Conservation (phyloP, 2,797 vertebrate genomes). For the Sternotherus odoratus region DNA sequence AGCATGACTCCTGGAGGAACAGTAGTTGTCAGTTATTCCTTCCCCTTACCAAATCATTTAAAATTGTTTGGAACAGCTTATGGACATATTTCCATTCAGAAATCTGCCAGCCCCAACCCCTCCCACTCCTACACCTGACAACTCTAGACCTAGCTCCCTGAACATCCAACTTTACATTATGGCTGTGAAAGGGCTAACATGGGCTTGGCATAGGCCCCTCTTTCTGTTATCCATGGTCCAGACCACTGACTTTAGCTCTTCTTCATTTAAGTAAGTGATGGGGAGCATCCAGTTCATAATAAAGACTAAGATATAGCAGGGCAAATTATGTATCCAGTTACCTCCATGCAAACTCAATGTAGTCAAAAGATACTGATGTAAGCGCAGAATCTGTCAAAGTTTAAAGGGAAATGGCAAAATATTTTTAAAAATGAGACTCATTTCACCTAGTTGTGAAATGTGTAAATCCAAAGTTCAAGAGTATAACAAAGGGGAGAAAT, state of each 20-base stretch:
- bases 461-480: constrained; percentile 47
- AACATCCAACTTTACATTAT: not conserved
- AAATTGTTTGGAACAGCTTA: not conserved
- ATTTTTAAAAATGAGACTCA: constrained; percentile 26
- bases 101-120: not conserved
- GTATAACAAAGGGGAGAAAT: constrained; percentile 62
- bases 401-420: constrained; percentile 42
- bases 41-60: not conserved
- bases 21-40: not conserved
- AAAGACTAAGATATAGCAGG: not conserved
- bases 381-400: not conserved
- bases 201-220: not conserved
- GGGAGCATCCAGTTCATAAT: not conserved
- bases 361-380: not conserved
- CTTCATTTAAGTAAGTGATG: not conserved
- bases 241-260: not conserved
- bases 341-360: not conserved
- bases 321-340: not conserved
- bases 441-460: constrained; percentile 42
- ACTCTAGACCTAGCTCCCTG: not conserved
- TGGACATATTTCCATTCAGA: not conserved
- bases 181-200: not conserved
- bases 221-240: not conserved
- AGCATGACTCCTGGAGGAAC: not conserved
- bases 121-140: not conserved